phyloP scores from a whole-genome alignment of 2,797 vertebrate species.

The Mico argentatus region DNA sequence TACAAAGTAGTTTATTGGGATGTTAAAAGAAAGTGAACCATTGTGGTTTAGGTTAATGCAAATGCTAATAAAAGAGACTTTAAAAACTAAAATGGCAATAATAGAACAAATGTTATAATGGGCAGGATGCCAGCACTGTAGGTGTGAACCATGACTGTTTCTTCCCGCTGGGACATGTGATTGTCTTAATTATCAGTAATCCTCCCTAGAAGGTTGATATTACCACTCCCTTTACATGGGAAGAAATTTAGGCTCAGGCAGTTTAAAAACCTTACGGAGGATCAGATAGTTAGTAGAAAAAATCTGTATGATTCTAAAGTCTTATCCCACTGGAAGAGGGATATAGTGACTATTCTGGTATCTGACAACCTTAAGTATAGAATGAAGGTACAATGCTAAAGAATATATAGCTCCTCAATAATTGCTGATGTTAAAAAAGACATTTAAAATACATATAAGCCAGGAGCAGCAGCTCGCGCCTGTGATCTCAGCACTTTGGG shows the following conservation, averaged over 20 bases:
- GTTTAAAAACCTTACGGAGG: background rate
- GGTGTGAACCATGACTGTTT: background rate
- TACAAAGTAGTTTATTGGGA: background rate
- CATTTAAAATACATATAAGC: background rate
- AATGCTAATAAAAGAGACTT: background rate
- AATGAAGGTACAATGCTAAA: background rate
- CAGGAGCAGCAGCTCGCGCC: no score
- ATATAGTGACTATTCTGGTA: background rate
- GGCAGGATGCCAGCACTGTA: background rate
- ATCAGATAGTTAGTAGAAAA: background rate
- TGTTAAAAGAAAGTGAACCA: background rate
- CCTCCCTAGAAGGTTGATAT: background rate
- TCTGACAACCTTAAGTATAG: background rate
- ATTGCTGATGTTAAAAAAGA: background rate
- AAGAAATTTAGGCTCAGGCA: background rate
- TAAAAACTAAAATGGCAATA: background rate
- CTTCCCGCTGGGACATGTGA: background rate
- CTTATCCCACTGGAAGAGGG: background rate
- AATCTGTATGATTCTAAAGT: background rate
- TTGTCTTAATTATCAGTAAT: background rate
- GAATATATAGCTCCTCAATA: background rate
- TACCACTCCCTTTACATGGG: background rate
- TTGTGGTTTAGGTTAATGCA: background rate
- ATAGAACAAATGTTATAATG: background rate
- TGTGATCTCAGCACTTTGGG: no score